Evolutionary conservation across 2,113 vertebrate genomes (phyloP).

Genomic region (Paralichthys olivaceus): DNA sequence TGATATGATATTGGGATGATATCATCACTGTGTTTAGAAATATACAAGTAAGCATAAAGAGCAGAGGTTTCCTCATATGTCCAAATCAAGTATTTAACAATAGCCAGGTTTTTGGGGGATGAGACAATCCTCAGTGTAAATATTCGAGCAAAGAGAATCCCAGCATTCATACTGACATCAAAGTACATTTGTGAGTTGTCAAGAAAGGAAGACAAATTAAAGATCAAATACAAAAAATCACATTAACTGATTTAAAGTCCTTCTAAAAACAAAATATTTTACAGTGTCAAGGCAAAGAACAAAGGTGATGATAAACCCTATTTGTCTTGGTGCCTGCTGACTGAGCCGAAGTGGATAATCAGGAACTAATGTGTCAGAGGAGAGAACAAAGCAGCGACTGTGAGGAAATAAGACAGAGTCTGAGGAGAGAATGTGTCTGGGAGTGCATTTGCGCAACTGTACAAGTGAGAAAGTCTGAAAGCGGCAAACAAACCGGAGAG

Average conservation of each 20-base stretch:
- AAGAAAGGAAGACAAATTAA: not conserved
- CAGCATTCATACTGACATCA: not conserved
- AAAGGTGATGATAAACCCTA: slow-evolving; percentile 4
- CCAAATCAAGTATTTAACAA: too few species aligned
- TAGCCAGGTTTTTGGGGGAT: too few species aligned
- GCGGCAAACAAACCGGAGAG: slow-evolving; percentile 29
- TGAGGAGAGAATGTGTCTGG: slow-evolving; percentile 1
- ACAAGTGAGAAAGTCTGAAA: slow-evolving; percentile 24
- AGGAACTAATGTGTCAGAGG: not conserved
- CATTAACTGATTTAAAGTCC: not conserved
- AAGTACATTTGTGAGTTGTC: not conserved
- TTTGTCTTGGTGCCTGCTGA: not conserved
- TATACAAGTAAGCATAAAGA: too few species aligned
- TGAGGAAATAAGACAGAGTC: not conserved
- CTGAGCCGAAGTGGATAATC: not conserved
- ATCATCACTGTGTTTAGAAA: too few species aligned
- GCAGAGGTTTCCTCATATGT: too few species aligned
- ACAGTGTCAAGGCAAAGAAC: slow-evolving; percentile 7
- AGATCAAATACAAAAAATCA: not conserved
- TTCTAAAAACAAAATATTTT: not conserved
- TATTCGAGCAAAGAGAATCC: not conserved
- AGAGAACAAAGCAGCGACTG: not conserved
- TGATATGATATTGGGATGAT: too few species aligned
- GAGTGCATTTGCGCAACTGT: not conserved
- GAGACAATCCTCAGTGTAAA: not conserved